Percentiles rank a stretch among this genome's conserved stretches.
Conservation (phyloP, 2,888 invertebrate species). For the Tetragonula carbonaria region DNA sequence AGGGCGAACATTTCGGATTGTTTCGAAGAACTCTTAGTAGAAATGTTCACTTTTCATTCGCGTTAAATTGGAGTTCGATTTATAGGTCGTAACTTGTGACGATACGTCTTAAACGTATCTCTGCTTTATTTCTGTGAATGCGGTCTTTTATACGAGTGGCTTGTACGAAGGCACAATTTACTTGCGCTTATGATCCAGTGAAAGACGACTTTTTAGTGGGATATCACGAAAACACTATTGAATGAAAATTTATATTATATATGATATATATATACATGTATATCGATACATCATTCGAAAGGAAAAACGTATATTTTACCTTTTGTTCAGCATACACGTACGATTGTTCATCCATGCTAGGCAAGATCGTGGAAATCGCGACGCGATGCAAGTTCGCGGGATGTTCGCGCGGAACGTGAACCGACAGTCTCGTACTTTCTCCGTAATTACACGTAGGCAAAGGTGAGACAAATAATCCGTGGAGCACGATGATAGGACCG, state of each 20-base stretch:
- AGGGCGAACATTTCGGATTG: background rate
- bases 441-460: slow-evolving; percentile 57
- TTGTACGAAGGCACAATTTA: too few species aligned
- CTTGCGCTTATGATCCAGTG: too few species aligned
- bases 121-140: background rate
- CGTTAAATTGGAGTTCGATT: background rate
- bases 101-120: background rate
- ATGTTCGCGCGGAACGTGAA: background rate
- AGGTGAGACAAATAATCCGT: slow-evolving; percentile 48
- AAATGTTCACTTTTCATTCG: background rate
- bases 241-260: too few species aligned
- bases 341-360: slow-evolving; percentile 27
- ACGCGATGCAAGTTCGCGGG: background rate
- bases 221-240: too few species aligned
- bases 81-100: background rate
- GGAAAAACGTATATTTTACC: slow-evolving; percentile 25
- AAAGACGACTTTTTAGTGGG: too few species aligned
- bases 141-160: too few species aligned
- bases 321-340: background rate
- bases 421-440: slow-evolving; percentile 50
- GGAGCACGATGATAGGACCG: slow-evolving; percentile 17
- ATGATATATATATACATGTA: too few species aligned
- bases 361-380: background rate
- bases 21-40: background rate
- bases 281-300: background rate